A percentile compares a stretch with the other conserved stretches of the same genome.
These are phyloP conservation scores for Pedicia rivosa DNA, from an alignment of 2,888 invertebrate species.

Conservation along the genomic window DNA sequence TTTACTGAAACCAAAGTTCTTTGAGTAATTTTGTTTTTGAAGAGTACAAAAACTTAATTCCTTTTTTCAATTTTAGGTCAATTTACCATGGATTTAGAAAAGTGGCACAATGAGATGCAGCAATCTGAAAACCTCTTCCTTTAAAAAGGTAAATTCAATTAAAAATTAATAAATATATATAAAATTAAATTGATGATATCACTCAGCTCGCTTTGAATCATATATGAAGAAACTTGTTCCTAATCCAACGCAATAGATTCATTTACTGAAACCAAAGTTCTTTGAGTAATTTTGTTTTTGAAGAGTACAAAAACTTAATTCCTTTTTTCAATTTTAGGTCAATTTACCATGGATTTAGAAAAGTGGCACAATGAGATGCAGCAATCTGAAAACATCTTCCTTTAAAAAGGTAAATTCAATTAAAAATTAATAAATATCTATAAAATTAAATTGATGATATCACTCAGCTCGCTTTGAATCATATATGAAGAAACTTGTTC, in stretches of 20 bases:
- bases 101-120: too few relatives aligned
- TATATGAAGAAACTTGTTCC: conserved; percentile 19
- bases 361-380: too few relatives aligned
- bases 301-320: too few relatives aligned
- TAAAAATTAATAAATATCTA: neutral
- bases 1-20: conserved; percentile 7
- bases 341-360: too few relatives aligned
- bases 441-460: conserved; percentile 5
- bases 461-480: conserved; percentile 22
- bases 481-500: conserved; percentile 19
- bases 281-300: too few relatives aligned
- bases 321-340: too few relatives aligned
- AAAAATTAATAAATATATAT: neutral
- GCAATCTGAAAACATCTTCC: neutral
- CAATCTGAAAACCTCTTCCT: neutral
- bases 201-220: conserved; percentile 22
- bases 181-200: conserved; percentile 5
- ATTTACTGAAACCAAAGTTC: conserved; percentile 7
- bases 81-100: too few relatives aligned
- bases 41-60: too few relatives aligned
- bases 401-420: too few relatives aligned
- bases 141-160: too few relatives aligned
- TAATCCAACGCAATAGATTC: conserved; percentile 9
- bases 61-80: too few relatives aligned
- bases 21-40: too few relatives aligned